Conservation (phyloP, 2,797 vertebrate species). For the Melanotaenia pygmaea region DNA sequence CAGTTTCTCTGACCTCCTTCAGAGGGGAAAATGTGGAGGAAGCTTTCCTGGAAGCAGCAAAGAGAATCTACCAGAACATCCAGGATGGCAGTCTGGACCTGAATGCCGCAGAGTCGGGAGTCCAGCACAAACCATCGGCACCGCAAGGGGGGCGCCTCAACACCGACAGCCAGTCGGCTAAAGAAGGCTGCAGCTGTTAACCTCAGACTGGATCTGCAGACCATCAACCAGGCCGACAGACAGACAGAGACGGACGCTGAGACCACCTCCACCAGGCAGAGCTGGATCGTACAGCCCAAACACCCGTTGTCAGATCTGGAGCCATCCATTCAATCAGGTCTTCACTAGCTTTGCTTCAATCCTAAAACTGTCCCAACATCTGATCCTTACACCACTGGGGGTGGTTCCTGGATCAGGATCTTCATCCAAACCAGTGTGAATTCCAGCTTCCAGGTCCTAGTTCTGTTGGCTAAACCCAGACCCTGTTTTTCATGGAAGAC, state of each 20-base stretch:
- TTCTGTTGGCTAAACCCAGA: too few species aligned
- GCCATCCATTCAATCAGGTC: not conserved
- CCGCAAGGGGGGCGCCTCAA: constrained; percentile 93
- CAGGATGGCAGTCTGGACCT: constrained; percentile 98
- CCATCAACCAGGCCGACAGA: constrained; percentile 10
- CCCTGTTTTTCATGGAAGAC: too few species aligned
- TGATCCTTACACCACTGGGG: too few species aligned
- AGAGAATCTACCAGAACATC: constrained; percentile 99
- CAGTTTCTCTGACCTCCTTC: constrained; percentile 29
- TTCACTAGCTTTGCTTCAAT: too few species aligned
- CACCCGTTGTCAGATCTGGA: not conserved
- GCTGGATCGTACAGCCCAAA: not conserved
- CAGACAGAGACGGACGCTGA: not conserved
- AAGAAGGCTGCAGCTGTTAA: constrained; percentile 97
- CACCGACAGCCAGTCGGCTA: constrained; percentile 92
- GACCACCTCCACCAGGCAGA: not conserved
- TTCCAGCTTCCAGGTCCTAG: too few species aligned
- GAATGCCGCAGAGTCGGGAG: constrained; percentile 95
- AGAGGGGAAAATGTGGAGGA: constrained; percentile 98
- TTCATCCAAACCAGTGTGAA: too few species aligned
- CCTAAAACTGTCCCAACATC: too few species aligned
- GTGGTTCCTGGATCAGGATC: too few species aligned
- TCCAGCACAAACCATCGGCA: constrained; percentile 96
- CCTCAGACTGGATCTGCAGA: constrained; percentile 59
- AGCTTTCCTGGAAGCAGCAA: constrained; percentile 95